phyloP scores from a whole-genome alignment of 2,888 invertebrate genomes.

The Zhengitettix transpicula region DNA sequence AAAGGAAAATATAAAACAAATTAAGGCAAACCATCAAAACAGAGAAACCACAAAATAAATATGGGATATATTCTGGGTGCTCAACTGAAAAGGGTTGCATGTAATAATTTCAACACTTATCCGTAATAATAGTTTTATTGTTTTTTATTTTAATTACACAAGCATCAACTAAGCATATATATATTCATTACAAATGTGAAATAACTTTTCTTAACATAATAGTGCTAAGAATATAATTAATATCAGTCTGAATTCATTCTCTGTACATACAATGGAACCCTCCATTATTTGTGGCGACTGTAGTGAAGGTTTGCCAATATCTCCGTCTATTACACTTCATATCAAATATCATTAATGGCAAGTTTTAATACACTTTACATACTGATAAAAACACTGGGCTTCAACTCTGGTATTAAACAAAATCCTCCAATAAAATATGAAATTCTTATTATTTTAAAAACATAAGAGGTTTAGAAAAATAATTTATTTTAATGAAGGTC shows the following conservation, averaged over 20 bases:
- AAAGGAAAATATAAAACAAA: neutral
- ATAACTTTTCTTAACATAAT: neutral
- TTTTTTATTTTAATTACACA: constrained; percentile 8
- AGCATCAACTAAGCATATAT: constrained; percentile 4
- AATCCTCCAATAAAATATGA: neutral
- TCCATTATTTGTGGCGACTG: constrained; percentile 17
- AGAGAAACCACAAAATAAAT: constrained; percentile 8
- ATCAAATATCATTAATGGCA: constrained; percentile 16
- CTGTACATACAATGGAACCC: neutral
- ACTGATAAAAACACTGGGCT: neutral
- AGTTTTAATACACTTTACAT: neutral
- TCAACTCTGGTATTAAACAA: no score
- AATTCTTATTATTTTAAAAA: no score
- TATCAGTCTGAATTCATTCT: constrained; percentile 2
- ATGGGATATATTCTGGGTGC: neutral
- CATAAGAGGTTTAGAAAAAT: neutral
- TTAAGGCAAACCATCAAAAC: constrained; percentile 26
- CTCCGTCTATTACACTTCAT: constrained; percentile 12
- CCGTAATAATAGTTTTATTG: constrained; percentile 9
- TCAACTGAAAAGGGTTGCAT: no score
- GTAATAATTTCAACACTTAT: constrained; percentile 4
- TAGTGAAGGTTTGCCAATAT: constrained; percentile 37
- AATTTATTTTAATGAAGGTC: neutral
- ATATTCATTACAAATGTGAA: neutral
- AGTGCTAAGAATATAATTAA: constrained; percentile 4